These are phyloP conservation scores for Poecilobothrus nobilitatus DNA, from an alignment of 2,888 invertebrate genomes.

Conservation along the genomic window DNA sequence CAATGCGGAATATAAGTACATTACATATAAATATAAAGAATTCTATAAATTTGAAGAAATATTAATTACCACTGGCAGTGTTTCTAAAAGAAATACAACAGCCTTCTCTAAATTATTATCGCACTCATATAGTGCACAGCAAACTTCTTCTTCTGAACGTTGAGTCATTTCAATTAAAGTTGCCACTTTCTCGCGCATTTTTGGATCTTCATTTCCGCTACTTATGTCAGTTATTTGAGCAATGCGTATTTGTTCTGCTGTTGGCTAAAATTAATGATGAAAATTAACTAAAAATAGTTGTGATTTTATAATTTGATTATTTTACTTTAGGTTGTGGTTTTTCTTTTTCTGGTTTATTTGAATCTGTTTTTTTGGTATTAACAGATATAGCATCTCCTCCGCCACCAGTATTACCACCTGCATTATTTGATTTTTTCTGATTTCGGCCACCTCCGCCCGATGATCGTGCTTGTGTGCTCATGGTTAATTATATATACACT, in stretches of 20 bases:
- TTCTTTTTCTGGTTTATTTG: conserved; percentile 53
- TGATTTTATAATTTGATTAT: neutral
- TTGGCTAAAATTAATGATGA: conserved; percentile 48
- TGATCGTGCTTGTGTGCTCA: conserved; percentile 46
- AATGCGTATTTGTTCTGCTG: conserved; percentile 76
- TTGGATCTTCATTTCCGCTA: conserved; percentile 53
- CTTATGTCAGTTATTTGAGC: conserved; percentile 69
- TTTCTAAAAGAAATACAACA: conserved; percentile 42
- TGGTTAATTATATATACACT: conserved; percentile 40
- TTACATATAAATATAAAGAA: conserved; percentile 3
- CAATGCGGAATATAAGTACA: conserved; percentile 18
- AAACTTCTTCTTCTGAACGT: conserved; percentile 81
- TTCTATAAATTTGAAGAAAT: neutral
- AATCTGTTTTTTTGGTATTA: conserved; percentile 49
- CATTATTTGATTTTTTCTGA: conserved; percentile 42
- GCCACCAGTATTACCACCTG: conserved; percentile 33
- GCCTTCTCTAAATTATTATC: conserved; percentile 78
- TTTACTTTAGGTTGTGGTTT: conserved; percentile 49
- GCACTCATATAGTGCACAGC: conserved; percentile 86
- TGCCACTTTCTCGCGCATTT: conserved; percentile 61
- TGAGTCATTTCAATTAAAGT: conserved; percentile 86
- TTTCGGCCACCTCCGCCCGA: conserved; percentile 41
- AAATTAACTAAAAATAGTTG: neutral
- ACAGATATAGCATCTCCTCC: conserved; percentile 41
- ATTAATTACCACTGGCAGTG: conserved; percentile 40